phyloP scores from a whole-genome alignment of 2,797 vertebrate species.

The Pangasius sanitwongsei region DNA sequence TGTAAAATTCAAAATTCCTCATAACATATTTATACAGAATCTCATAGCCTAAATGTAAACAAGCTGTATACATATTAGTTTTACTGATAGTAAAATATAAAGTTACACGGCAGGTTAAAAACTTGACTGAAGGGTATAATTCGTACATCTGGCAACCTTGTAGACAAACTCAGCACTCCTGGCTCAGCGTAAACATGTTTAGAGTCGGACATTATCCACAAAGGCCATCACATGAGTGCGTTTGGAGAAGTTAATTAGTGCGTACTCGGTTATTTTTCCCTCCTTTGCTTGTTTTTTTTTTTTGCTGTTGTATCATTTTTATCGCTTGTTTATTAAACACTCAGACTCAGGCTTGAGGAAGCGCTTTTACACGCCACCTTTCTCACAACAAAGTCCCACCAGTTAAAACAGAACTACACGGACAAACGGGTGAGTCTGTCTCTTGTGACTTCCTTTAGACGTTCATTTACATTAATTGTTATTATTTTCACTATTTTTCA shows the following conservation, averaged over 20 bases:
- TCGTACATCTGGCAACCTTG: neutral
- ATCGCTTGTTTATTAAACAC: neutral
- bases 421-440: neutral
- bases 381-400: neutral
- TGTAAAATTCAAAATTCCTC: neutral
- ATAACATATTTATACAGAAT: neutral
- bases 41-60: neutral
- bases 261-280: neutral
- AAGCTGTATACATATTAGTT: neutral
- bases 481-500: neutral
- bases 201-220: too few relatives aligned
- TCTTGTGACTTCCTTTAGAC: neutral
- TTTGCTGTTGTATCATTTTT: neutral
- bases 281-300: neutral
- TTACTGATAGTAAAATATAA: neutral
- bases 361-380: neutral
- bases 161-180: neutral
- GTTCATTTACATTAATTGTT: neutral
- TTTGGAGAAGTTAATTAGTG: conserved; percentile 9
- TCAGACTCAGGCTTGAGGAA: neutral
- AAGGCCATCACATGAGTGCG: neutral
- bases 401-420: too few relatives aligned
- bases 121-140: neutral
- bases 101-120: neutral
- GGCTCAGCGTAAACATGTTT: neutral